Evolutionary conservation across 2,797 vertebrate genomes (phyloP).

Genomic region (Peromyscus nudipes): DNA sequence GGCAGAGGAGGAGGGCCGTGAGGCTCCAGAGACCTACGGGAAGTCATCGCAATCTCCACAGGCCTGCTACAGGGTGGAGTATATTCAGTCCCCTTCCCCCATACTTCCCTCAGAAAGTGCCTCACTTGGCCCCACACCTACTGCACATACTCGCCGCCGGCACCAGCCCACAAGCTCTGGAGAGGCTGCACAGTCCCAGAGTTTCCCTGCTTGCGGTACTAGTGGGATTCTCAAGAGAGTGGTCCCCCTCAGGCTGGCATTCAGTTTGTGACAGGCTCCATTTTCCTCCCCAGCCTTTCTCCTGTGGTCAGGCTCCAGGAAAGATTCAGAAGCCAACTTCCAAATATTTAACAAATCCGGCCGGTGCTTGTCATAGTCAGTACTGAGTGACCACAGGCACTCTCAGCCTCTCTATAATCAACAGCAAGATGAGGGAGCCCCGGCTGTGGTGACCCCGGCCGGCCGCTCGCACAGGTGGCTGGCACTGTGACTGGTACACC

Average conservation of each 20-base stretch:
- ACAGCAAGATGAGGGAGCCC: background rate
- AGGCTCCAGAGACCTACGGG: background rate
- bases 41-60: accelerated
- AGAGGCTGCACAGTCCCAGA: too few species aligned
- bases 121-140: background rate
- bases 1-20: accelerated
- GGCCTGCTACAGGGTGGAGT: background rate
- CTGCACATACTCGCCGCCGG: background rate
- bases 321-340: background rate
- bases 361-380: background rate
- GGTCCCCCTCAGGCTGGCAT: background rate
- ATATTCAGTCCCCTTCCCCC: background rate
- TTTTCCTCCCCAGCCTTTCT: background rate
- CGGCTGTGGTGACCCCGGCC: background rate
- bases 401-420: background rate
- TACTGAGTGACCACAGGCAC: background rate
- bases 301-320: background rate
- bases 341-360: background rate
- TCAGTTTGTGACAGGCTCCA: background rate
- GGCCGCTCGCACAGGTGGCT: accelerated
- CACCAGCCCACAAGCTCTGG: background rate
- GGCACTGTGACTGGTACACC: accelerated
- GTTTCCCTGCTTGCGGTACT: background rate
- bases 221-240: background rate
- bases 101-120: background rate